Conservation (phyloP, 2,888 invertebrate genomes). For the Argynnis bischoffii region DNA sequence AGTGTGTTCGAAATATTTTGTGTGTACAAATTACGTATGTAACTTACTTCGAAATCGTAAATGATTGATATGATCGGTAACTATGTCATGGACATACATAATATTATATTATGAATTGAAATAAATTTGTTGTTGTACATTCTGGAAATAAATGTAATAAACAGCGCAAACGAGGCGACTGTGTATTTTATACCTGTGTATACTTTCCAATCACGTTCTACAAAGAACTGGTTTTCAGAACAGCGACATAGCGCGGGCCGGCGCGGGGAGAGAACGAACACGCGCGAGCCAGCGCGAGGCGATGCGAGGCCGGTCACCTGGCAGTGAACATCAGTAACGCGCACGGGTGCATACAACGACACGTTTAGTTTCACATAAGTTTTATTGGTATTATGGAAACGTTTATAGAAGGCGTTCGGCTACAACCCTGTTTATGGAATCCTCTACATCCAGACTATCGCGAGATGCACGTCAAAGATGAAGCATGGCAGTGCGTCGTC, state of each 20-base stretch:
- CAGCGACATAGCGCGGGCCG: slow-evolving; percentile 46
- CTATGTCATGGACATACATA: too few species aligned
- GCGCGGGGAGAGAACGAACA: slow-evolving; percentile 46
- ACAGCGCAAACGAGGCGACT: neutral
- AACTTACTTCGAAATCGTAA: too few species aligned
- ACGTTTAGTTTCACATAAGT: slow-evolving; percentile 25
- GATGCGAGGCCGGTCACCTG: slow-evolving; percentile 49
- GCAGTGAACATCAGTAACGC: slow-evolving; percentile 20
- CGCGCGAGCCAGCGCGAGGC: slow-evolving; percentile 53
- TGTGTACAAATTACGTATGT: too few species aligned
- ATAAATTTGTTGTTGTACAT: neutral
- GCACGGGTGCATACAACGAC: slow-evolving; percentile 19
- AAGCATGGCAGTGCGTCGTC: slow-evolving; percentile 71
- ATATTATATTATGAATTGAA: neutral
- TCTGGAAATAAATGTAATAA: neutral
- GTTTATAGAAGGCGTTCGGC: slow-evolving; percentile 68
- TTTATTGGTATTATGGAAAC: slow-evolving; percentile 52
- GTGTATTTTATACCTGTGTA: slow-evolving; percentile 14
- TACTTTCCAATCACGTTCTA: slow-evolving; percentile 39
- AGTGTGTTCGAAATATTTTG: too few species aligned
- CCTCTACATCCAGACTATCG: slow-evolving; percentile 69
- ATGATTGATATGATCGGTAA: too few species aligned
- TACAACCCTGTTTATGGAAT: slow-evolving; percentile 71
- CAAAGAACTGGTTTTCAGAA: slow-evolving; percentile 64
- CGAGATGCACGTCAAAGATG: slow-evolving; percentile 64